phyloP scores from a whole-genome alignment of 2,113 vertebrate species.

The Embiotoca jacksoni region DNA sequence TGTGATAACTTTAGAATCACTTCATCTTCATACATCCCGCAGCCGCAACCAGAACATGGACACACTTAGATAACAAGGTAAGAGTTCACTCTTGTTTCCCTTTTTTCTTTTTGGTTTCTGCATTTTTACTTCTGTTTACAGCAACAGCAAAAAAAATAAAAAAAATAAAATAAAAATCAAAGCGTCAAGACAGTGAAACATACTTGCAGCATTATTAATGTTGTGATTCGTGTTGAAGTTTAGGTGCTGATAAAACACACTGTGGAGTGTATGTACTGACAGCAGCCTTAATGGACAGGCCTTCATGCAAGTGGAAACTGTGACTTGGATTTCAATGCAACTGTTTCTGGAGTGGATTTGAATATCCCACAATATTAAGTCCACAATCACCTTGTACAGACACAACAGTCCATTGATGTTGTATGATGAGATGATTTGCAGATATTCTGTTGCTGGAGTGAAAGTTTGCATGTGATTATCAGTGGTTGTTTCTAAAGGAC shows the following conservation, averaged over 20 bases:
- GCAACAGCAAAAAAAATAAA: too few species aligned
- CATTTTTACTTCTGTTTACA: slow-evolving; percentile 23
- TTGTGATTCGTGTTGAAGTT: neutral
- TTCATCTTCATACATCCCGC: slow-evolving; percentile 37
- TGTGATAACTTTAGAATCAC: slow-evolving; percentile 20
- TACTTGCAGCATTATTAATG: neutral
- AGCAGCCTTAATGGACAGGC: neutral
- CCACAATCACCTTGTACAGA: neutral
- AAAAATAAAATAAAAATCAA: too few species aligned
- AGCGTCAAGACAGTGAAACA: neutral
- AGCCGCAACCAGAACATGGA: slow-evolving; percentile 70
- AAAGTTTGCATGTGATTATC: neutral
- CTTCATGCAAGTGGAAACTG: slow-evolving; percentile 32
- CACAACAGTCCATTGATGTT: neutral
- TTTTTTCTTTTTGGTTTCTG: slow-evolving; percentile 36
- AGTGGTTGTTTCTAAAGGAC: neutral
- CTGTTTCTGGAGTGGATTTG: neutral
- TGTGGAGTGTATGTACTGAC: slow-evolving; percentile 19
- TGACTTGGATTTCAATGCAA: slow-evolving; percentile 19
- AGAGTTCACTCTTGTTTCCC: slow-evolving; percentile 28
- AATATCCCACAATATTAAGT: neutral
- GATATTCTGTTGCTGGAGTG: neutral
- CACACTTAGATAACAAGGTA: slow-evolving; percentile 79
- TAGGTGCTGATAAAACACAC: neutral
- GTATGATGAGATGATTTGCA: neutral